A percentile compares a stretch with the other conserved stretches of the same genome.
Evolutionary conservation across 2,113 vertebrate genomes (phyloP).

Genomic region (Panthera leo): DNA sequence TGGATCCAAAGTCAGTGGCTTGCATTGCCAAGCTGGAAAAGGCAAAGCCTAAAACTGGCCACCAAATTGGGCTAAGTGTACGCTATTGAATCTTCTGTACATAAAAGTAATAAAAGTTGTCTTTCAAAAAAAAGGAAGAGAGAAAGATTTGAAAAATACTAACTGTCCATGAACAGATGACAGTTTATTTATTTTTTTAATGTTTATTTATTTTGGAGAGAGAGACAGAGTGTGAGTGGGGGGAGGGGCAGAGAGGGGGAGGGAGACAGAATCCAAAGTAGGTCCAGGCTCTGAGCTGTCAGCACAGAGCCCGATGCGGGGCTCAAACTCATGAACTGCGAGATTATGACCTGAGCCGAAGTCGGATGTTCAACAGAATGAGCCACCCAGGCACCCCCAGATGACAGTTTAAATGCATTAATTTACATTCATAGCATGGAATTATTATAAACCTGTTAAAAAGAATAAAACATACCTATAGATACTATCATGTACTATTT

Average conservation of each 20-base stretch:
- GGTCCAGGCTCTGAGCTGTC: too few species aligned
- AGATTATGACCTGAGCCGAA: too few species aligned
- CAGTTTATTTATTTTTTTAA: not conserved
- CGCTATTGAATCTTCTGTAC: not conserved
- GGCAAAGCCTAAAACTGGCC: not conserved
- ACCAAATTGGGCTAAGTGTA: not conserved
- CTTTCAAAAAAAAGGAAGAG: not conserved
- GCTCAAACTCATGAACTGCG: too few species aligned
- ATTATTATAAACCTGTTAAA: not conserved
- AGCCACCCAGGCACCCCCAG: not conserved
- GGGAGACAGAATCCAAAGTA: too few species aligned
- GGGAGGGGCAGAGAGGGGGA: too few species aligned
- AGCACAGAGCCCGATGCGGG: too few species aligned
- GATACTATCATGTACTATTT: not conserved
- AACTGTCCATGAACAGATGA: not conserved
- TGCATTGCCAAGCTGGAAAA: not conserved
- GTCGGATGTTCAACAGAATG: too few species aligned
- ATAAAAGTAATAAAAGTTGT: not conserved
- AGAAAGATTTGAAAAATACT: not conserved
- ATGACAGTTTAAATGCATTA: not conserved
- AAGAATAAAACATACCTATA: not conserved
- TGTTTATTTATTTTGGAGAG: too few species aligned
- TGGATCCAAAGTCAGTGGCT: not conserved
- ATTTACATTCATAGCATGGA: not conserved
- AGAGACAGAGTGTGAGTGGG: too few species aligned